These are phyloP conservation scores for Ephestia elutella DNA, from an alignment of 1,140 invertebrate genomes.

Conservation along the genomic window DNA sequence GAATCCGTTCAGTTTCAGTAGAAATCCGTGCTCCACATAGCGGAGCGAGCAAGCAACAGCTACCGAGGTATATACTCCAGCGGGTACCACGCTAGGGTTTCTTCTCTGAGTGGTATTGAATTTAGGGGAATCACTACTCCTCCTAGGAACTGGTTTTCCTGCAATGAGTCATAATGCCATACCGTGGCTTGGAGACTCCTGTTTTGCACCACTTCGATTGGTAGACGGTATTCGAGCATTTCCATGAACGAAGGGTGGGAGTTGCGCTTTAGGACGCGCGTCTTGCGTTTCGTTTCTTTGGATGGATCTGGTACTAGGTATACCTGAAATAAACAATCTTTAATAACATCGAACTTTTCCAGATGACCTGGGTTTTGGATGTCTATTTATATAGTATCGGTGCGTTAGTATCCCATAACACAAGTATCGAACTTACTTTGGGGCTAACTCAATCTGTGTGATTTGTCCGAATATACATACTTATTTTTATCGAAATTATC, in stretches of 20 bases:
- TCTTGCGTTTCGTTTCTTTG: slow-evolving; percentile 96
- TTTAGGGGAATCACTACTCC: slow-evolving; percentile 86
- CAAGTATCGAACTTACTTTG: too few relatives aligned
- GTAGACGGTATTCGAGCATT: slow-evolving; percentile 93
- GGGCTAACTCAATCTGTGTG: too few relatives aligned
- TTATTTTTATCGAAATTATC: too few relatives aligned
- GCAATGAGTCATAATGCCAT: slow-evolving; percentile 96
- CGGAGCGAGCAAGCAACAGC: slow-evolving; percentile 50
- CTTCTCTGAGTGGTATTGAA: slow-evolving; percentile 82
- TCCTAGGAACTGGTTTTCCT: slow-evolving; percentile 96
- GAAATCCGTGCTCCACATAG: slow-evolving; percentile 45
- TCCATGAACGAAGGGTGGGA: slow-evolving; percentile 98
- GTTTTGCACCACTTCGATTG: slow-evolving; percentile 84
- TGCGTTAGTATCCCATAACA: too few relatives aligned
- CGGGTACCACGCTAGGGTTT: slow-evolving; percentile 87
- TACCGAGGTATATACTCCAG: slow-evolving; percentile 77
- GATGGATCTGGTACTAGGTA: slow-evolving; percentile 92
- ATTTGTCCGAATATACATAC: too few relatives aligned
- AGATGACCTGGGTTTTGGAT: too few relatives aligned
- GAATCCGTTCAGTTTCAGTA: neutral
- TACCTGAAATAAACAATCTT: slow-evolving; percentile 52
- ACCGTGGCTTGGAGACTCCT: slow-evolving; percentile 91
- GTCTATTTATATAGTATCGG: too few relatives aligned
- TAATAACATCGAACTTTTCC: too few relatives aligned
- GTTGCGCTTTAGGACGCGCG: slow-evolving; percentile 92